Evolutionary conservation across 2,113 vertebrate species (phyloP).

Genomic region (Campylomormyrus numenius): DNA sequence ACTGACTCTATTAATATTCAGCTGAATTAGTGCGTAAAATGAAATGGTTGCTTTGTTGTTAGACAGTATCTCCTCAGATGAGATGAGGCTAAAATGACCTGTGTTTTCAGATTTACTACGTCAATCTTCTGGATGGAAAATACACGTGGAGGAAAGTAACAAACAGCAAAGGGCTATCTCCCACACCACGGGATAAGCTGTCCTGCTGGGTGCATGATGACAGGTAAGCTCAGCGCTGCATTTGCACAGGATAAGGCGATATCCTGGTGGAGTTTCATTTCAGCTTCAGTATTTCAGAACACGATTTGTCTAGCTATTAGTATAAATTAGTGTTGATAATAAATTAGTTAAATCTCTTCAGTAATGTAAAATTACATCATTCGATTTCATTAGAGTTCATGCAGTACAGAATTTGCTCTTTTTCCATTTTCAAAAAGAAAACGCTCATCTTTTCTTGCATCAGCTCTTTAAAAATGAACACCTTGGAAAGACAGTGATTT

Average conservation of each 20-base stretch:
- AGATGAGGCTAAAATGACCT: background rate
- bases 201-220: constrained; percentile 87
- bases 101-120: constrained; percentile 75
- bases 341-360: background rate
- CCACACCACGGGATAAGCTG: constrained; percentile 88
- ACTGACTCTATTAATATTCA: background rate
- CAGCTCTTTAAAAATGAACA: background rate
- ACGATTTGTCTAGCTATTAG: background rate
- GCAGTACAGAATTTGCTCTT: background rate
- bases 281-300: background rate
- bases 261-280: background rate
- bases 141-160: constrained; percentile 76
- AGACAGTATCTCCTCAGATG: background rate
- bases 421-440: background rate
- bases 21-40: background rate
- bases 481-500: background rate
- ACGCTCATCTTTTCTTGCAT: background rate
- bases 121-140: constrained; percentile 72
- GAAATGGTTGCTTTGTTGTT: background rate
- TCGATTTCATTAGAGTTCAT: background rate
- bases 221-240: constrained; percentile 51
- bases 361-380: background rate
- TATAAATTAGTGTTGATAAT: background rate
- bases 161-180: constrained; percentile 65
- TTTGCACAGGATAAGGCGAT: too few relatives aligned